phyloP scores from a whole-genome alignment of 2,888 invertebrate genomes.

The Cosmia trapezina region DNA sequence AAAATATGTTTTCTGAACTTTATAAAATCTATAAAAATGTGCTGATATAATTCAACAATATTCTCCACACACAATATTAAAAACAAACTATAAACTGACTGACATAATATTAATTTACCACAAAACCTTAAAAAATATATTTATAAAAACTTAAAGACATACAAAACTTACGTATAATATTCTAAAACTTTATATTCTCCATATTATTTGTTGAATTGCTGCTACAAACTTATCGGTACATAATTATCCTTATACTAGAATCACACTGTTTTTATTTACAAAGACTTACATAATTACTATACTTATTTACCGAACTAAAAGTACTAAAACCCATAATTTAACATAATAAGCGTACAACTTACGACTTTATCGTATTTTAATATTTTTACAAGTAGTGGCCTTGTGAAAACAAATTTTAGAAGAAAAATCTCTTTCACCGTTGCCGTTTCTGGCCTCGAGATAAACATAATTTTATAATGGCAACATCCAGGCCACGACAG shows the following conservation, averaged over 20 bases:
- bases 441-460: slow-evolving; percentile 9
- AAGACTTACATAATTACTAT: slow-evolving; percentile 19
- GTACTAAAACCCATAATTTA: slow-evolving; percentile 44
- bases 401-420: not conserved
- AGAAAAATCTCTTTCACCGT: not conserved
- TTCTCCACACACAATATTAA: slow-evolving; percentile 28
- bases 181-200: slow-evolving; percentile 31
- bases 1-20: slow-evolving; percentile 1
- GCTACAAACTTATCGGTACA: slow-evolving; percentile 44
- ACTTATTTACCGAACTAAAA: slow-evolving; percentile 14
- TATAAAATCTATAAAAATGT: slow-evolving; percentile 11
- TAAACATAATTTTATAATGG: not conserved
- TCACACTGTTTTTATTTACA: slow-evolving; percentile 67
- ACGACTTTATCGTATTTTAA: slow-evolving; percentile 28
- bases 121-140: slow-evolving; percentile 32
- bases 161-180: slow-evolving; percentile 19
- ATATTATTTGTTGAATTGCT: slow-evolving; percentile 17
- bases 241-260: slow-evolving; percentile 60
- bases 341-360: slow-evolving; percentile 63
- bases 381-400: not conserved
- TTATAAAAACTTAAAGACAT: slow-evolving; percentile 23
- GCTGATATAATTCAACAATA: slow-evolving; percentile 26
- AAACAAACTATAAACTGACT: slow-evolving; percentile 34
- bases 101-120: slow-evolving; percentile 30
- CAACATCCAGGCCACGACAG: not conserved